These are phyloP conservation scores for Pachyseris speciosa DNA, from an alignment of 64 coral and sea anemone species.

Conservation along the genomic window DNA sequence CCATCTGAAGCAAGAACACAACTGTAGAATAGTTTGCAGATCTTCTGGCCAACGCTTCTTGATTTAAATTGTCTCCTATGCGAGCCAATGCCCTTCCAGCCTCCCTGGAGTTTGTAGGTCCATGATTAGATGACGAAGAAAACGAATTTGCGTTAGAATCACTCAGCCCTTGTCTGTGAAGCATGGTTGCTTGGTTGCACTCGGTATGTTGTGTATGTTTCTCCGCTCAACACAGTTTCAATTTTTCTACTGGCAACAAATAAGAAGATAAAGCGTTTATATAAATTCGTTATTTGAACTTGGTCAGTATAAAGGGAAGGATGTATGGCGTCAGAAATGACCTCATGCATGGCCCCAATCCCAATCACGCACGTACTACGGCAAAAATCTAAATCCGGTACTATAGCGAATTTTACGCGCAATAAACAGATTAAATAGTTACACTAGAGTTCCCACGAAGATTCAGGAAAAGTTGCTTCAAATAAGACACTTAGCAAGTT, in stretches of 20 bases:
- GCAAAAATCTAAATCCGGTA: background rate
- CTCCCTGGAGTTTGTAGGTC: background rate
- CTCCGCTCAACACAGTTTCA: background rate
- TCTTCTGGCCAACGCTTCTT: background rate
- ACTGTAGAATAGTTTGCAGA: background rate
- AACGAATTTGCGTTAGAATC: background rate
- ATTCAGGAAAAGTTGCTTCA: background rate
- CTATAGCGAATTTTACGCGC: background rate
- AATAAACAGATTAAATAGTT: slow-evolving; percentile 9
- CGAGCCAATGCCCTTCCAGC: slow-evolving; percentile 10
- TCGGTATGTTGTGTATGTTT: background rate
- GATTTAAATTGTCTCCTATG: slow-evolving; percentile 44
- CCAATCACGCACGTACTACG: background rate
- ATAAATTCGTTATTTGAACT: background rate
- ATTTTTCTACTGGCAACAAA: background rate
- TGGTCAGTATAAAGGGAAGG: background rate
- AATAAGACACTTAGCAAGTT: background rate
- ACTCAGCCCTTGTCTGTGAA: background rate
- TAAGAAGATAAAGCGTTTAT: background rate
- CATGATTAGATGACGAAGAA: background rate
- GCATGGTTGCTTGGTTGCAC: background rate
- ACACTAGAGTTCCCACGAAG: background rate
- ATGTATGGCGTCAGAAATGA: background rate
- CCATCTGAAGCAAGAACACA: background rate
- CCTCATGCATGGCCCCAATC: background rate